phyloP scores from a whole-genome alignment of 1,140 invertebrate species.

The Neotoxoptera formosana region DNA sequence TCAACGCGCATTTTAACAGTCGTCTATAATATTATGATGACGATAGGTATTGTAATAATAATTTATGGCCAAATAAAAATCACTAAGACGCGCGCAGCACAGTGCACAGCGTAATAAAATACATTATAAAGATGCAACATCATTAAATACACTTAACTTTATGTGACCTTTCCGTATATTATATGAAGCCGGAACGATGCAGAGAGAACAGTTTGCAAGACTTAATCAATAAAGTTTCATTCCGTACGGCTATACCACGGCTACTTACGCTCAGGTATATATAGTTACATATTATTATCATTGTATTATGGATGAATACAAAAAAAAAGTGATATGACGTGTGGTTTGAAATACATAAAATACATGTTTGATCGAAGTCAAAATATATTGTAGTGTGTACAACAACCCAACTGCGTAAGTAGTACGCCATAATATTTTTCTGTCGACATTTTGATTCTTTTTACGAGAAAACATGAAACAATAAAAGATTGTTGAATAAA shows the following conservation, averaged over 20 bases:
- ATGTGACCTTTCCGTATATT: not conserved
- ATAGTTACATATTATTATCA: not conserved
- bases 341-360: not conserved
- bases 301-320: too few relatives aligned
- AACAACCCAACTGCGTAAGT: too few relatives aligned
- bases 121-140: not conserved
- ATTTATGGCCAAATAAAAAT: not conserved
- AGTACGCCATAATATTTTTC: not conserved
- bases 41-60: too few relatives aligned
- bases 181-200: not conserved
- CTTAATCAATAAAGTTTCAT: slow-evolving; percentile 4
- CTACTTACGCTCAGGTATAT: not conserved
- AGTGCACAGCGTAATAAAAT: not conserved
- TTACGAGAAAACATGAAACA: not conserved
- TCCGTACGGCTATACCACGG: not conserved
- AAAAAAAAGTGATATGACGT: not conserved
- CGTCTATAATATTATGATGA: not conserved
- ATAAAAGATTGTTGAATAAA: not conserved
- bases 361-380: not conserved
- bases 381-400: not conserved
- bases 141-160: not conserved
- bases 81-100: not conserved
- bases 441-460: not conserved
- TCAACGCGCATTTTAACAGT: not conserved
- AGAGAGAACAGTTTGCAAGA: not conserved